Evolutionary conservation across 2,888 invertebrate species (phyloP), one percentile per base, ranked within the genome.

Genomic region (Euplexia lucipara): DNA sequence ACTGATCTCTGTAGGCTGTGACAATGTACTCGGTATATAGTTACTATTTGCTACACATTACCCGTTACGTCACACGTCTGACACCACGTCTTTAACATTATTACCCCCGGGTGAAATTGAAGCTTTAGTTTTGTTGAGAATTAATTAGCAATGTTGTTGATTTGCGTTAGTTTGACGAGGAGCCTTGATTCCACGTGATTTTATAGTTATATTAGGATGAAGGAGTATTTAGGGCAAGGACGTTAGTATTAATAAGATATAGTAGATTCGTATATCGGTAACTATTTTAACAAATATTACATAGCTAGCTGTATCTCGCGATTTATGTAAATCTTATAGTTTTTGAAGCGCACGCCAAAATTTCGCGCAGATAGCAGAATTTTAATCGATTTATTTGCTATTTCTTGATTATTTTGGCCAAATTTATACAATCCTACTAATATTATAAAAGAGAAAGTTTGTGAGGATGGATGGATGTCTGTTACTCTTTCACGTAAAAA

Each of bases 31-130:
- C 14, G 3, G 9, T 14, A 9, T 14, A 9, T 42, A 16, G 16
- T 10, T 6, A 7, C 14, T 10, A n/a, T 18, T 22, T n/a, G 10
- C 9, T 26, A 51, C 6, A n/a, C 34, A 39, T 9, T 4, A 51
- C n/a, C 9, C 1, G 35, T 51, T 20, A 61, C 53, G 41, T 62
- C 39, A 75, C 44, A 22, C 39, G 20, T 57, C 34, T 39, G 20
- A 39, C 30, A 16, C 64, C 70, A 45, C 73, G 75, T 84, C 81
- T 81, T 80, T 79, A 82, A 78, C 83, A 77, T 70, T 83, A 81
- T 78, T 79, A 78, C 76, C 47, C 44, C 35, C 20, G 32, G 37
- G 56, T 68, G 69, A 64, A 81, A 74, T 61, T 37, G 57, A 61
- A 54, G 61, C 57, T 66, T 62, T 65, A 70, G 62, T 76, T 78